Base-by-base conservation (phyloP, 2,888 invertebrate species). In the Nowickia ferox region DNA sequence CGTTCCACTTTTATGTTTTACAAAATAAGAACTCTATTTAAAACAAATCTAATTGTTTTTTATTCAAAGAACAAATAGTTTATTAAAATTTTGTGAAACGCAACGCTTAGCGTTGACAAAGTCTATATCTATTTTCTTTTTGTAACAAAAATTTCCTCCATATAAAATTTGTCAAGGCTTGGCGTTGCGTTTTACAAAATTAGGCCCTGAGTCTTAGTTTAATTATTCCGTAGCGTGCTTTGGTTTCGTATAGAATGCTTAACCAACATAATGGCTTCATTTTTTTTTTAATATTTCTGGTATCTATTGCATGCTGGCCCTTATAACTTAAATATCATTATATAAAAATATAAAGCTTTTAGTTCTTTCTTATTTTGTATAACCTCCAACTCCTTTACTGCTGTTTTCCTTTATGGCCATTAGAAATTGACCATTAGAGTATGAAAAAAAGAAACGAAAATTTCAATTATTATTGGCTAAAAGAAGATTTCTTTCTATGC, bases 391-490 rank as follows among this genome's bases (percentile, higher is more conserved):
- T 22, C 30, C 65, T 22, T 11, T 17, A 11, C 13, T 53, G 9
- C 13, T 53, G 2, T 4, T 38, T 53, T 44, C 65, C 17, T 38
- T 6, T 10, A 68, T 38, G 63, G 61, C 78, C 76, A 79, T 83
- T 86, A 79, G 83, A 80, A 51, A 71, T 82, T 79, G 86, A 68
- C 83, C 83, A 86, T 86, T 75, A 81, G 55, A 51, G 44, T 13
- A 63, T 22, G 63, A 57, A 48, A 71, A 79, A 61, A 55, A 42
- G 13, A 57, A 65, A 72, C 3, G 53, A 76, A 83, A 79, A 80
- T 83, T 86, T 86, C 86, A 83, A 86, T 86, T 86, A 86, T 83
- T 86, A 86, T 86, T 86, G 86, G 86, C 83, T 76, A 83, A 80
- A 79, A 81, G 55, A 79, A 76, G 57, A 66, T 81, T 68, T 66